Conservation (phyloP, 1,140 invertebrate genomes). For the Trichonephila inaurata region DNA sequence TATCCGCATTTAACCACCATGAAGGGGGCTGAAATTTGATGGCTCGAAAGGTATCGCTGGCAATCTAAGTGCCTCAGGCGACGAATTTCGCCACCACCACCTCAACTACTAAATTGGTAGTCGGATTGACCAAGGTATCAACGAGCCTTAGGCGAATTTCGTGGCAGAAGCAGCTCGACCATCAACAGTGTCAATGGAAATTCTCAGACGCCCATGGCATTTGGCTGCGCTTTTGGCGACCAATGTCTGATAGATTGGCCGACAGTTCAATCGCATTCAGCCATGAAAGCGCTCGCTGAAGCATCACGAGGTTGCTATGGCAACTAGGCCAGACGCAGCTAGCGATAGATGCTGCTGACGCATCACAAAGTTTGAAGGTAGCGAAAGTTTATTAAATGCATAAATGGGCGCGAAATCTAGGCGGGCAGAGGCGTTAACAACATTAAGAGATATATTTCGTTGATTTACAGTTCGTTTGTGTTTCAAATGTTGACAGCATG, state of each 20-base stretch:
- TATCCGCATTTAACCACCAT: background rate
- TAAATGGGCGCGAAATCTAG: slow-evolving; percentile 14
- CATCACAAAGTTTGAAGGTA: slow-evolving; percentile 38
- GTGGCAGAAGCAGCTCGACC: slow-evolving; percentile 31
- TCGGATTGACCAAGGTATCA: slow-evolving; percentile 44
- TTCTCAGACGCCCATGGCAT: slow-evolving; percentile 40
- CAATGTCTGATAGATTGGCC: slow-evolving; percentile 69
- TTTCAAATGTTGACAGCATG: background rate
- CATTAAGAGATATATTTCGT: background rate
- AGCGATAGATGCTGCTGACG: slow-evolving; percentile 62
- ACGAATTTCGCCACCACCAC: background rate
- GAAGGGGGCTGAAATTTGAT: slow-evolving; percentile 6
- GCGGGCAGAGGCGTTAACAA: background rate
- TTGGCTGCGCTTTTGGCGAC: slow-evolving; percentile 70
- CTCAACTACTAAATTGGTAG: slow-evolving; percentile 36
- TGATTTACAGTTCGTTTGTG: background rate
- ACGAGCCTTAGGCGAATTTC: slow-evolving; percentile 50
- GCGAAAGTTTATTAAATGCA: slow-evolving; percentile 69
- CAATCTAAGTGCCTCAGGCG: background rate
- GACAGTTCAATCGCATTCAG: slow-evolving; percentile 67
- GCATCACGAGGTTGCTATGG: slow-evolving; percentile 54
- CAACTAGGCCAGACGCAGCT: slow-evolving; percentile 47
- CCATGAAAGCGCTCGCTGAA: slow-evolving; percentile 72
- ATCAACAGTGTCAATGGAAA: slow-evolving; percentile 40
- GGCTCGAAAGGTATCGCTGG: background rate